A percentile compares a stretch with the other conserved stretches of the same genome.
phyloP scores from a whole-genome alignment of 2,797 vertebrate species.

The Novumbra hubbsi region DNA sequence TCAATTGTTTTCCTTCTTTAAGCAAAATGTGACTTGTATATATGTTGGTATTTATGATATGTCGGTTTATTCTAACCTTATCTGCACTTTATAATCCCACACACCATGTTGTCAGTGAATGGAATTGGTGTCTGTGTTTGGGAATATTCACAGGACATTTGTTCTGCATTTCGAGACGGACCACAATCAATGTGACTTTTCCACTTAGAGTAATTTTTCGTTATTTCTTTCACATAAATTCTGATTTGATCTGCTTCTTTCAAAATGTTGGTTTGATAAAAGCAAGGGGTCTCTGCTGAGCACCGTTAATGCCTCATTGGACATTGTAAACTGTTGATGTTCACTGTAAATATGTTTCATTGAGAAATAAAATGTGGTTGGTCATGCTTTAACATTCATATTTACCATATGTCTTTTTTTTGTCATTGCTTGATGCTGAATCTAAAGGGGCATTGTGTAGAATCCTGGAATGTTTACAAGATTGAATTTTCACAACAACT shows the following conservation, averaged over 20 bases:
- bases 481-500: no score
- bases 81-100: background rate
- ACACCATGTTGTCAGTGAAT: background rate
- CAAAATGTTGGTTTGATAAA: background rate
- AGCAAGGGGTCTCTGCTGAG: background rate
- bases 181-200: background rate
- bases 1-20: slow-evolving; percentile 23
- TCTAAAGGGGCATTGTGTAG: no score
- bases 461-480: no score
- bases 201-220: background rate
- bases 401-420: no score
- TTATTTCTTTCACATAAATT: slow-evolving; percentile 22
- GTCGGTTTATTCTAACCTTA: background rate
- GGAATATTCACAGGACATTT: background rate
- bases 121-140: background rate
- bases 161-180: background rate
- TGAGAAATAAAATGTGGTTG: background rate
- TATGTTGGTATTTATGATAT: background rate
- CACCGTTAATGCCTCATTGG: slow-evolving; percentile 11
- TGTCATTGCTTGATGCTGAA: no score
- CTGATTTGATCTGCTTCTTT: background rate
- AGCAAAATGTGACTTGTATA: slow-evolving; percentile 17
- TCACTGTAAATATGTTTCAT: slow-evolving; percentile 42
- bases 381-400: background rate
- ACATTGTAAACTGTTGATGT: slow-evolving; percentile 14